Conservation (phyloP, 2,797 vertebrate species). For the Knipowitschia caucasica region DNA sequence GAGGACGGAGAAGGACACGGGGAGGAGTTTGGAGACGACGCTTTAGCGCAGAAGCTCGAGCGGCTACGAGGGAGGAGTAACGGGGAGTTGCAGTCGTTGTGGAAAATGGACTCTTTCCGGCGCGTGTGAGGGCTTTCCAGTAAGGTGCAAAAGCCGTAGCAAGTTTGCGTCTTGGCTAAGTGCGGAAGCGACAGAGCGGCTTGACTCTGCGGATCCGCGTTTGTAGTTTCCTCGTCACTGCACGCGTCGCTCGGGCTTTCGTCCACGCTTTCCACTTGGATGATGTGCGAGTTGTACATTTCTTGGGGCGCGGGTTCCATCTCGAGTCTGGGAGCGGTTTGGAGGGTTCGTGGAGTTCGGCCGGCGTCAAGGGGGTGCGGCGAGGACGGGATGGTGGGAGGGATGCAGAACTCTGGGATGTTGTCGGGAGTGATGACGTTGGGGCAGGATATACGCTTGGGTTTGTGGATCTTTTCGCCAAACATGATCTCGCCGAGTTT, state of each 20-base stretch:
- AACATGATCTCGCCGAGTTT: slow-evolving; percentile 76
- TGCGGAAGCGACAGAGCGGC: slow-evolving; percentile 81
- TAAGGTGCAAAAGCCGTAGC: slow-evolving; percentile 92
- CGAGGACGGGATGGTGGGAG: slow-evolving; percentile 75
- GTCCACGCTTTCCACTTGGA: slow-evolving; percentile 87
- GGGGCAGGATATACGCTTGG: slow-evolving; percentile 73
- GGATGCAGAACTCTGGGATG: slow-evolving; percentile 94
- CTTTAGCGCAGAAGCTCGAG: slow-evolving; percentile 70
- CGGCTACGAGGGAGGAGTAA: slow-evolving; percentile 73
- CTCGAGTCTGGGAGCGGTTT: slow-evolving; percentile 46
- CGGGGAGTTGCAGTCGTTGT: slow-evolving; percentile 72
- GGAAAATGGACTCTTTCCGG: slow-evolving; percentile 91
- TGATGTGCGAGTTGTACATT: slow-evolving; percentile 72
- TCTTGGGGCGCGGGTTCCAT: slow-evolving; percentile 40
- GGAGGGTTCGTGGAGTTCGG: slow-evolving; percentile 36
- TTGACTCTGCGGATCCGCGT: slow-evolving; percentile 84
- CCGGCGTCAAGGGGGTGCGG: slow-evolving; percentile 47
- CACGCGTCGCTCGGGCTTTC: slow-evolving; percentile 67
- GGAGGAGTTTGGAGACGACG: slow-evolving; percentile 34
- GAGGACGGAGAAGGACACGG: slow-evolving; percentile 62
- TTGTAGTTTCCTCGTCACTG: slow-evolving; percentile 81
- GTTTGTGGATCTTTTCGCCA: slow-evolving; percentile 69
- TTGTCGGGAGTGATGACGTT: slow-evolving; percentile 91
- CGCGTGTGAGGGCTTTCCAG: slow-evolving; percentile 92
- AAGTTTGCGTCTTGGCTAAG: slow-evolving; percentile 79